Percentiles rank a stretch among this genome's conserved stretches.
Conservation (phyloP, 2,797 vertebrate species). For the Falco cherrug region DNA sequence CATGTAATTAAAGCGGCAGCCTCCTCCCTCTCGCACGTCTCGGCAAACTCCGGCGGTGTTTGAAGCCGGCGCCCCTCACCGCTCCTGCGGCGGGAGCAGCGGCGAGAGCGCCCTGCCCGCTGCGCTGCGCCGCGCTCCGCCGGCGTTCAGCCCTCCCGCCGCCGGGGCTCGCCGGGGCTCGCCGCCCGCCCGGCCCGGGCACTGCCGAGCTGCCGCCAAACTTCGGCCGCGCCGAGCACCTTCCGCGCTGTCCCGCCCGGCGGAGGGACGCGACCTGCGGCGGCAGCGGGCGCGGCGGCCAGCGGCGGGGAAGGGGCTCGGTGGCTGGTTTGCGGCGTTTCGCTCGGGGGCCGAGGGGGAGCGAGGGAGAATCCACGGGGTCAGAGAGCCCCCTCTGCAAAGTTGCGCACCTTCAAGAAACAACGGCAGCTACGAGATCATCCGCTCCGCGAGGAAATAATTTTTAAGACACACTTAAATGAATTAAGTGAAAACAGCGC, state of each 20-base stretch:
- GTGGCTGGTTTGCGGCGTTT: neutral
- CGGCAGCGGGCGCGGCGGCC: neutral
- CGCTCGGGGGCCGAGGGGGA: neutral
- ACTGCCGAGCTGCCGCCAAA: neutral
- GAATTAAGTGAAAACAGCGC: slow-evolving; percentile 21
- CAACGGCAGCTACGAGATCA: neutral
- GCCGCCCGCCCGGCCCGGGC: neutral
- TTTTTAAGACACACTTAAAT: slow-evolving; percentile 15
- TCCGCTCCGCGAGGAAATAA: slow-evolving; percentile 2
- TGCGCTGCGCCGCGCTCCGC: neutral
- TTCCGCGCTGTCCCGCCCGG: neutral
- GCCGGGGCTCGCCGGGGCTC: neutral
- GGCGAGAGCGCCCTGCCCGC: neutral
- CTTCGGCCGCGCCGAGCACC: neutral
- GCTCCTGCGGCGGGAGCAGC: neutral
- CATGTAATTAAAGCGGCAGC: slow-evolving; percentile 74
- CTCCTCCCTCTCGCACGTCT: slow-evolving; percentile 49
- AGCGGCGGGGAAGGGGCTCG: neutral
- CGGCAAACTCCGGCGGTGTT: slow-evolving; percentile 31
- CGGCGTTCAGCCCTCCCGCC: neutral
- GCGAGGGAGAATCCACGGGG: neutral
- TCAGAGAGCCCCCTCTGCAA: slow-evolving; percentile 2
- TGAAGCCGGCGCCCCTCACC: neutral
- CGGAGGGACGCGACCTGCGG: neutral
- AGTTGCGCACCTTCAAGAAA: slow-evolving; percentile 51